Evolutionary conservation across 2,113 vertebrate genomes (phyloP).

Genomic region (Leuciscus idus): DNA sequence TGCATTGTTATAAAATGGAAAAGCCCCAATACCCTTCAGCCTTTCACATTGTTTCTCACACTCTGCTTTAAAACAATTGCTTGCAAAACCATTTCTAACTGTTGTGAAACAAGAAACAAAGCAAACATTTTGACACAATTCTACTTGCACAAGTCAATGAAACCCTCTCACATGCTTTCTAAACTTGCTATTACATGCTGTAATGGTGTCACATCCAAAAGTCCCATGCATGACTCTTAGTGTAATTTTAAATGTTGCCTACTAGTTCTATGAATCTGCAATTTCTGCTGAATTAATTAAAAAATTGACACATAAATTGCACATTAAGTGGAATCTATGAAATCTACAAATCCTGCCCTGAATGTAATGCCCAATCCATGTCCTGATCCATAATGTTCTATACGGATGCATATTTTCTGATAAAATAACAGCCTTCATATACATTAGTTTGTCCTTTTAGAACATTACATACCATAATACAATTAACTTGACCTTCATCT

Average conservation of each 20-base stretch:
- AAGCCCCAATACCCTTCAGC: neutral
- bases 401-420: neutral
- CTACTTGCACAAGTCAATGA: neutral
- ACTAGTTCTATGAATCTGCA: neutral
- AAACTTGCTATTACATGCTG: neutral
- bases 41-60: slow-evolving; percentile 1
- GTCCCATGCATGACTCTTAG: neutral
- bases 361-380: neutral
- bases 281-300: neutral
- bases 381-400: neutral
- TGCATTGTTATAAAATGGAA: slow-evolving; percentile 7
- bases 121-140: slow-evolving; percentile 25
- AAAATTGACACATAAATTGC: neutral
- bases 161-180: neutral
- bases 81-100: slow-evolving; percentile 27
- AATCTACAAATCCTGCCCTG: neutral
- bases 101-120: slow-evolving; percentile 30
- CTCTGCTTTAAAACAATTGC: neutral
- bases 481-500: neutral
- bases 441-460: neutral
- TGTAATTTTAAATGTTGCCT: neutral
- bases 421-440: neutral
- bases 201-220: neutral
- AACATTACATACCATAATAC: neutral
- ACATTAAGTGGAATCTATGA: neutral